phyloP scores from a whole-genome alignment of 1,140 invertebrate species.

The Diprion similis region DNA sequence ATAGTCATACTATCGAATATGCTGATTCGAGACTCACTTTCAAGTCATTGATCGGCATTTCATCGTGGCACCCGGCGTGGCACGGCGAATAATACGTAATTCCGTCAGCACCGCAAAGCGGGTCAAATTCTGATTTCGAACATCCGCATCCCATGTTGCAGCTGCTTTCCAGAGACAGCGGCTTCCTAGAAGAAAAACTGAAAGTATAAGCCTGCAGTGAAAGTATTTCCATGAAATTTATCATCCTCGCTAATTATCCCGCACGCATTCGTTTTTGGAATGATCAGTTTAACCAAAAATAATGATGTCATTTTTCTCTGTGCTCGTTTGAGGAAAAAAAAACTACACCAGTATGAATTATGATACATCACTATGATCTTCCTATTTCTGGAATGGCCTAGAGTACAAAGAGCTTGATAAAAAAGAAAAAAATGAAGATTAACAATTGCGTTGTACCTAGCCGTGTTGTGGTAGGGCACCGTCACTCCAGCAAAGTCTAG shows the following conservation, averaged over 20 bases:
- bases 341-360: not conserved
- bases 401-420: too few relatives aligned
- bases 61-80: constrained; percentile 76
- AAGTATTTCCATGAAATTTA: too few relatives aligned
- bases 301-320: too few relatives aligned
- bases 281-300: too few relatives aligned
- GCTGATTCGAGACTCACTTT: constrained; percentile 35
- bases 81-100: constrained; percentile 86
- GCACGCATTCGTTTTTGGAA: too few relatives aligned
- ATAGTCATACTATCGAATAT: not conserved
- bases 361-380: constrained; percentile 3
- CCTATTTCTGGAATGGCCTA: too few relatives aligned
- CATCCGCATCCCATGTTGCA: constrained; percentile 75
- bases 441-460: constrained; percentile 48
- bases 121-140: constrained; percentile 63
- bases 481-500: constrained; percentile 78
- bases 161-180: constrained; percentile 49
- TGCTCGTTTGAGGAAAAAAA: not conserved
- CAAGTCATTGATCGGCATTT: constrained; percentile 46
- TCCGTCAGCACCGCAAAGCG: constrained; percentile 81
- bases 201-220: not conserved
- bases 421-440: not conserved
- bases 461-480: constrained; percentile 59
- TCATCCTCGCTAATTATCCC: too few relatives aligned
- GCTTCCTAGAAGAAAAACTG: constrained; percentile 36